These are phyloP conservation scores for Arizona elegans DNA, from an alignment of 2,113 vertebrate species.

Conservation along the genomic window DNA sequence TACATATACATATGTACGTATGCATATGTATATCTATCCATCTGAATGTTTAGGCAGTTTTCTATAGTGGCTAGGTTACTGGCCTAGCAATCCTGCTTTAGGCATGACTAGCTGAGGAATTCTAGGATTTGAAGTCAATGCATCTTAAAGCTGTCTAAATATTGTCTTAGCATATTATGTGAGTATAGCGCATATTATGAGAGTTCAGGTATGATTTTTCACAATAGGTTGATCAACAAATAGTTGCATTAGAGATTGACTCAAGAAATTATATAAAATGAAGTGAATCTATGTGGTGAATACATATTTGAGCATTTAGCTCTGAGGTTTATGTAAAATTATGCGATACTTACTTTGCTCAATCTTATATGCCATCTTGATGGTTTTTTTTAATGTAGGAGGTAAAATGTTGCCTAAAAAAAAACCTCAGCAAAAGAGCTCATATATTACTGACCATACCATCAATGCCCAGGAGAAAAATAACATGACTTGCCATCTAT, in stretches of 20 bases:
- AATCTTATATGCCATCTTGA: background rate
- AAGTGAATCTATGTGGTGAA: background rate
- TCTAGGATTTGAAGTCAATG: background rate
- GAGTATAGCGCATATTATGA: background rate
- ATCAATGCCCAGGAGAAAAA: conserved; percentile 37
- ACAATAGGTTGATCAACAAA: background rate
- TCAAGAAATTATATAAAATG: background rate
- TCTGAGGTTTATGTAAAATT: background rate
- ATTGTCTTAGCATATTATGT: background rate
- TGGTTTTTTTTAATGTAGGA: conserved; percentile 52
- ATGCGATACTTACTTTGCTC: background rate
- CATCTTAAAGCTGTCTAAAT: background rate
- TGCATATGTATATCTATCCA: too few relatives aligned
- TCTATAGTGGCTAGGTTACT: background rate
- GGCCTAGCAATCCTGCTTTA: background rate
- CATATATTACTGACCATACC: conserved; percentile 9
- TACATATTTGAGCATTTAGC: background rate
- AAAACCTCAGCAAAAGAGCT: conserved; percentile 16
- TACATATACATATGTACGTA: too few relatives aligned
- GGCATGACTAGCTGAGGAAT: background rate
- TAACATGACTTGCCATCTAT: conserved; percentile 37
- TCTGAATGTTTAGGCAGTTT: background rate
- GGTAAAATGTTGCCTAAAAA: conserved; percentile 39
- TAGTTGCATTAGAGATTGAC: background rate
- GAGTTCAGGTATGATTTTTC: background rate